Base-by-base conservation (phyloP, 2,113 vertebrate genomes). In the Tetraodon nigroviridis region DNA sequence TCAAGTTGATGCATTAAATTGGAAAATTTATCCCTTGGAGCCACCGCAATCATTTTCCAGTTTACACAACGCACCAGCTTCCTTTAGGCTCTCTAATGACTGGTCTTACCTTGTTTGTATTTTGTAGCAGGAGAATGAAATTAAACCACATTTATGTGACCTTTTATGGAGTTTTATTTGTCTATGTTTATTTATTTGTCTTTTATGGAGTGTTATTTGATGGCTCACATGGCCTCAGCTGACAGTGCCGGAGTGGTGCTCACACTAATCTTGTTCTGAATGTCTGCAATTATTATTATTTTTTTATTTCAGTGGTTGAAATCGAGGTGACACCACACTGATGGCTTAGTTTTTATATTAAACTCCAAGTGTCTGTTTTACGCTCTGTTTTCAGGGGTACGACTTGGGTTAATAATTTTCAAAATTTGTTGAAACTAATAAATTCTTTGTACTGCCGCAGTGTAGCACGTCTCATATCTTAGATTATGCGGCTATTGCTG, bases 61-160 rank as follows among this genome's bases (percentile, higher is more conserved):
- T 75, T 79, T 47, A 22, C 24, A 67, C 40, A 66, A 46, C 14
- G 61, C 76, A 80, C 74, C 76, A 84, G 76, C 75, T 76, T 63
- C 20, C 13, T 57, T 50, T 55, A 64, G 59, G 54, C 42, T 71
- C 41, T 11, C 41, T 51, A 64, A 46, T 55, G 47, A 61, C 55
- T 69, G 61, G 24, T 56, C 29, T 7, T 37, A 41, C 32, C 63
- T 32, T 76, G 47, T 64, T 64, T 51, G 55, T 80, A 53, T 75
- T 71, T 80, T 64, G 78, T 71, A 60, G 44, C 72, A 79, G 67
- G 61, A 49, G 52, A 73, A 67, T 75, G 20, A 67, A 85, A 85
- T 85, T 82, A 84, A 85, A 73, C 6, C 7, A 6, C 55, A 78
- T 68, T 24, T 70, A 64, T 54, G 61, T 65, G 48, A 17, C 24